These are phyloP conservation scores for Sebastes steindachneri DNA, from an alignment of 2,797 vertebrate species.

Conservation along the genomic window DNA sequence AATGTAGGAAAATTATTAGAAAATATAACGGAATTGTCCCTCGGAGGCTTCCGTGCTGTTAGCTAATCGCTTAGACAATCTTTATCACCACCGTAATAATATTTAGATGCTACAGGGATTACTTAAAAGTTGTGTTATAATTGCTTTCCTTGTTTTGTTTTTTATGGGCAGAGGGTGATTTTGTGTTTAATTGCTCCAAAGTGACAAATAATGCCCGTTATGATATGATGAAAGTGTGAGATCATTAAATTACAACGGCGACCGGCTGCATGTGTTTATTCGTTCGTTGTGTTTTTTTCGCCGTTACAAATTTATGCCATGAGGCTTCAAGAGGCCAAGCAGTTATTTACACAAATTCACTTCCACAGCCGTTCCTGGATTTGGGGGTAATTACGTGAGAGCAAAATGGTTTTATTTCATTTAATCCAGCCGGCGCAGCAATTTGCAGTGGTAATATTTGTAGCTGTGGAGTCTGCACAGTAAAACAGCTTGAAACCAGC, in stretches of 20 bases:
- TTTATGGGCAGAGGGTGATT: slow-evolving; percentile 80
- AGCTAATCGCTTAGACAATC: slow-evolving; percentile 80
- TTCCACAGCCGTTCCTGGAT: slow-evolving; percentile 78
- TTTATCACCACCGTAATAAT: slow-evolving; percentile 82
- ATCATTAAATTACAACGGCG: slow-evolving; percentile 85
- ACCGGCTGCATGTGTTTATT: slow-evolving; percentile 75
- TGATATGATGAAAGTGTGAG: slow-evolving; percentile 86
- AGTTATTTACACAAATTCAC: slow-evolving; percentile 86
- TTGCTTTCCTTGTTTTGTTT: slow-evolving; percentile 82
- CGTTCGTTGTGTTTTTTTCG: slow-evolving; percentile 50
- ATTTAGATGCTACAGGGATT: slow-evolving; percentile 85
- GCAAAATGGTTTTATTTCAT: slow-evolving; percentile 85
- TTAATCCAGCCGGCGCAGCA: slow-evolving; percentile 81
- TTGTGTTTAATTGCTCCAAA: slow-evolving; percentile 86
- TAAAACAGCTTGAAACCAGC: slow-evolving; percentile 76
- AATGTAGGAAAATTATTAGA: slow-evolving; percentile 80
- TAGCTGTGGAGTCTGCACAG: slow-evolving; percentile 58
- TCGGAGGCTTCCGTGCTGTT: slow-evolving; percentile 77
- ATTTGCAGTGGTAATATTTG: slow-evolving; percentile 83
- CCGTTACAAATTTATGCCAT: slow-evolving; percentile 79
- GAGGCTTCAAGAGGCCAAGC: slow-evolving; percentile 79
- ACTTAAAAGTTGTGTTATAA: slow-evolving; percentile 85
- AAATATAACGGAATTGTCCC: slow-evolving; percentile 80
- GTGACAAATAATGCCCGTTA: slow-evolving; percentile 84
- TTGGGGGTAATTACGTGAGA: slow-evolving; percentile 82